phyloP scores from a whole-genome alignment of 2,888 invertebrate genomes.

The Allolobophora icterica region DNA sequence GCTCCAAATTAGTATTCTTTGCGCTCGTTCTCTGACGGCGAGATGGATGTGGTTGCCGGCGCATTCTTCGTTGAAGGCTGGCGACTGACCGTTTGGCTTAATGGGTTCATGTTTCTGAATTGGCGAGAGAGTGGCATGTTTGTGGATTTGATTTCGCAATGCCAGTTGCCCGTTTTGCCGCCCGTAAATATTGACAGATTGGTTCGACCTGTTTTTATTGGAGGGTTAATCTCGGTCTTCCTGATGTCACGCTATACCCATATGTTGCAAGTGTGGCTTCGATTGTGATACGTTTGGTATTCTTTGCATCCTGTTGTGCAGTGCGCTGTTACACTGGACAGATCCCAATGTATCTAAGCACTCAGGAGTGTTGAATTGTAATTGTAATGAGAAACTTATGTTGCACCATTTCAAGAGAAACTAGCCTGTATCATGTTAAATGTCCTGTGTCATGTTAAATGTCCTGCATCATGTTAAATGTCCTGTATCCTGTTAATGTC shows the following conservation, averaged over 20 bases:
- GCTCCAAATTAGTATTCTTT: not conserved
- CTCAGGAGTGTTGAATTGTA: not conserved
- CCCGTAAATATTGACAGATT: conserved; percentile 17
- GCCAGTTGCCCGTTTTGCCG: not conserved
- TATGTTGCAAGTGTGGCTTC: not conserved
- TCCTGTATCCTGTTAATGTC: too few species aligned
- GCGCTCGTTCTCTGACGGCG: not conserved
- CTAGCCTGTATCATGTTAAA: too few species aligned
- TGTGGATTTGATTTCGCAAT: not conserved
- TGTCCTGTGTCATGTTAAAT: too few species aligned
- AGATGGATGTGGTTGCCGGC: not conserved
- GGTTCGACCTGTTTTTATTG: not conserved
- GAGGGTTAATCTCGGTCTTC: conserved; percentile 5
- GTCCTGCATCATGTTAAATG: too few species aligned
- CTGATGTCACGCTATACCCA: not conserved
- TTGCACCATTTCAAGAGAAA: too few species aligned
- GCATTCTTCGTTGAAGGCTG: not conserved
- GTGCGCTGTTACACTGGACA: not conserved
- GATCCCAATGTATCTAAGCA: too few species aligned
- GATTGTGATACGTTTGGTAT: not conserved
- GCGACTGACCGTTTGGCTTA: not conserved
- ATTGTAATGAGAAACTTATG: too few species aligned
- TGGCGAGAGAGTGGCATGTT: not conserved
- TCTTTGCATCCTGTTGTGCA: not conserved
- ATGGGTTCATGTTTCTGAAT: conserved; percentile 17